A percentile compares a stretch with the other conserved stretches of the same genome.
Evolutionary conservation across 2,888 invertebrate genomes (phyloP).

Genomic region (Polyploca ridens): DNA sequence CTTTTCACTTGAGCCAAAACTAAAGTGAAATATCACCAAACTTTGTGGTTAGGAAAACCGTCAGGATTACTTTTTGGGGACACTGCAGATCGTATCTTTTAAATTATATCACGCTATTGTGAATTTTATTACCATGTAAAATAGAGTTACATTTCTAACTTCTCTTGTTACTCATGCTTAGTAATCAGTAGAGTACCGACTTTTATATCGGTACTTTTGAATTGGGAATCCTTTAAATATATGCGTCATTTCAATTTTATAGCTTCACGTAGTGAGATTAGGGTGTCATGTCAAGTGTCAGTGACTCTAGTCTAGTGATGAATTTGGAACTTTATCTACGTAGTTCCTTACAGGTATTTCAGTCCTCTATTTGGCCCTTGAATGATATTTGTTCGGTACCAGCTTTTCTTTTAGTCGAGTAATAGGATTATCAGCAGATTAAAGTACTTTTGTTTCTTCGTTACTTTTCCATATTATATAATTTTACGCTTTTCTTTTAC

Average conservation of each 20-base stretch:
- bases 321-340: not conserved
- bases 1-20: not conserved
- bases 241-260: conserved; percentile 28
- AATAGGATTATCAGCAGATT: too few species aligned
- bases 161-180: not conserved
- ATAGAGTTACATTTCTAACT: not conserved
- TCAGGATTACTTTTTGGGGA: conserved; percentile 4
- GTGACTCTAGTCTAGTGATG: not conserved
- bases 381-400: too few species aligned
- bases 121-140: not conserved
- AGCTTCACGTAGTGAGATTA: conserved; percentile 7
- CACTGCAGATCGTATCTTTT: conserved; percentile 10
- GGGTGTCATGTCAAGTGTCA: not conserved
- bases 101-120: not conserved
- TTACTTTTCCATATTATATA: too few species aligned
- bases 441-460: too few species aligned
- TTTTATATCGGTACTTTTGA: conserved; percentile 32
- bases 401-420: too few species aligned
- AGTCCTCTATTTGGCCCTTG: too few species aligned
- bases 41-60: conserved; percentile 7
- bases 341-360: too few species aligned
- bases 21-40: not conserved
- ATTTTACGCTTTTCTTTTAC: too few species aligned
- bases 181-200: conserved; percentile 20
- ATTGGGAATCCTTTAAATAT: conserved; percentile 36